These are phyloP conservation scores for Heliconius congener DNA, from an alignment of 1,140 invertebrate genomes.

Conservation along the genomic window DNA sequence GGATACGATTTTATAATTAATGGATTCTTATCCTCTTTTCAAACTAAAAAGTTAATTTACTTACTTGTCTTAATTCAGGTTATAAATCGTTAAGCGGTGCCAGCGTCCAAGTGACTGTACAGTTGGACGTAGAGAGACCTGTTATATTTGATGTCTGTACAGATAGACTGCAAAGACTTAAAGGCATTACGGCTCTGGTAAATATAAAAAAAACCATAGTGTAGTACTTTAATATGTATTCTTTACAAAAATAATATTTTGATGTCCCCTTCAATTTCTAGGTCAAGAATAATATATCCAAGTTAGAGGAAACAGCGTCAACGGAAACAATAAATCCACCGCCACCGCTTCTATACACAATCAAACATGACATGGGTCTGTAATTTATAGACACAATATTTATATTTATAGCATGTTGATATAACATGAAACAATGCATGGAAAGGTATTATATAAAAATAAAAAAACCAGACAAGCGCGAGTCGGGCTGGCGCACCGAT, in stretches of 20 bases:
- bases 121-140: conserved; percentile 62
- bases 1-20: not conserved
- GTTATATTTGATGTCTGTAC: conserved; percentile 51
- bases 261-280: not conserved
- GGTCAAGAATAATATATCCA: conserved; percentile 25
- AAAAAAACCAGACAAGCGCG: no score
- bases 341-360: conserved; percentile 34
- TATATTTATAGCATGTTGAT: not conserved
- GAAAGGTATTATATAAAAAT: no score
- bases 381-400: not conserved
- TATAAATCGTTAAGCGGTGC: conserved; percentile 1
- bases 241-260: conserved; percentile 11
- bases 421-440: no score
- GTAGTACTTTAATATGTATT: not conserved
- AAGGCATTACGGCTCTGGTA: conserved; percentile 50
- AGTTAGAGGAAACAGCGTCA: not conserved
- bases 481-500: no score
- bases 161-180: conserved; percentile 51
- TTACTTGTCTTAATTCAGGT: not conserved
- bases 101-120: conserved; percentile 37
- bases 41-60: no score
- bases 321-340: not conserved
- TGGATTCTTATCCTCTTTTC: not conserved
- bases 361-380: conserved; percentile 46
- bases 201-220: conserved; percentile 21